Base-by-base conservation (phyloP, 2,888 invertebrate species). In the Notodonta dromedarius region DNA sequence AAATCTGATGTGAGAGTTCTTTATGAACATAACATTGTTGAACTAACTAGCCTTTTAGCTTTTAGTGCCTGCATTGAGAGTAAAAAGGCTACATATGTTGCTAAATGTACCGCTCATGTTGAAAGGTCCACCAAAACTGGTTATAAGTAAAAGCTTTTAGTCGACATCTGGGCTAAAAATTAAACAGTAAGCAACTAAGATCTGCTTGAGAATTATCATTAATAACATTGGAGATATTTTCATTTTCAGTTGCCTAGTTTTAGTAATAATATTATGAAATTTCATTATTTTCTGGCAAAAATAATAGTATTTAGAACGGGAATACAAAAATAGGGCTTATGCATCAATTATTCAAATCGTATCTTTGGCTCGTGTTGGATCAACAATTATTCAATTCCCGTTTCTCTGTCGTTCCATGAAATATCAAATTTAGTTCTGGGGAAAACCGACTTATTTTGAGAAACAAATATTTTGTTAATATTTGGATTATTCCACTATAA, bases 61-160 rank as follows among this genome's bases (percentile, higher is more conserved):
- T 46, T 46, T 46, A 46, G n/a, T 46, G n/a, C n/a, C 13, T n/a
- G 46, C 46, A 46, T n/a, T n/a, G n/a, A 46, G n/a, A 46, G 46
- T n/a, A n/a, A 46, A 46, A 46, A 4, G 12, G 12, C 13, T 46
- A 12, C 42, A 12, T 8, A 0, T 46, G n/a, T n/a, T 46, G 13
- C 13, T 4, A 46, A 46, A 13, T 46, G 13, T n/a, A 46, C 13
- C 46, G 9, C 46, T 4, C n/a, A 46, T 46, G 13, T 2, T 12
- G 5, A 7, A 11, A 11, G 42, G 46, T 46, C 46, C 7, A 11
- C 5, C n/a, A 46, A 46, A 46, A 46, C 4, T n/a, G 12, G 1
- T 46, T 46, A n/a, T 46, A 46, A n/a, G n/a, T 46, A 46, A 46
- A 46, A 46, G 13, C 13, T 13, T 46, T n/a, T 46, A n/a, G n/a